A percentile compares a stretch with the other conserved stretches of the same genome.
Conservation (phyloP, 2,888 invertebrate genomes). For the Ophioninae sp. region DNA sequence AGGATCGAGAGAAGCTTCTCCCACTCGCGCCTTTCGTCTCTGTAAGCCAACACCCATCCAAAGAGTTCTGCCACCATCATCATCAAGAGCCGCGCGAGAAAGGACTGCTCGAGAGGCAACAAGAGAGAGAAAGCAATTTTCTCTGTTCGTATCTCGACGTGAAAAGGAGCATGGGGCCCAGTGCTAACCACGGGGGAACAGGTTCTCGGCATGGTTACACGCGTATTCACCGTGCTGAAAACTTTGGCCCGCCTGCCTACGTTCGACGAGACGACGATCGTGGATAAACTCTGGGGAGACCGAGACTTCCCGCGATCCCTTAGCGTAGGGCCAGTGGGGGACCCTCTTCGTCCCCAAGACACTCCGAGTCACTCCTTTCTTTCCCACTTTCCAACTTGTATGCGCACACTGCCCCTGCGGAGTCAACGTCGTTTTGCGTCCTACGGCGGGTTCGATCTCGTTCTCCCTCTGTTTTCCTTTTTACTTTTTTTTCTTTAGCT, state of each 20-base stretch:
- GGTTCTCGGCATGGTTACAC: constrained; percentile 79
- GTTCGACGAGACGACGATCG: constrained; percentile 17
- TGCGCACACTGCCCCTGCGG: neutral
- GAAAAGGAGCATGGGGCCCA: neutral
- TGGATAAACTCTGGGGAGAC: neutral
- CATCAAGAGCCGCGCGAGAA: neutral
- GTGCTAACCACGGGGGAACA: constrained; percentile 68
- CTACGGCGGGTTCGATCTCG: neutral
- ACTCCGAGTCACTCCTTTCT: neutral
- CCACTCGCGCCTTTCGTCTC: neutral
- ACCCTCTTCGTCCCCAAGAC: neutral
- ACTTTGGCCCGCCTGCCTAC: constrained; percentile 71
- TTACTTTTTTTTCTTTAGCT: neutral
- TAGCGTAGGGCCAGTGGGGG: neutral
- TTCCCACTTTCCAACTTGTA: constrained; percentile 1
- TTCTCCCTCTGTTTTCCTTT: neutral
- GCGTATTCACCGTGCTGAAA: constrained; percentile 79
- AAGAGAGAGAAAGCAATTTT: neutral
- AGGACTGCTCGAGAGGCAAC: neutral
- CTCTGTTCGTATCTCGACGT: neutral
- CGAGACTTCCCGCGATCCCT: neutral
- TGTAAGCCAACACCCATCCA: neutral
- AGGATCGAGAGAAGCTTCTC: neutral
- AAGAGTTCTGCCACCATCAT: no score
- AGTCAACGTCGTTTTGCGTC: neutral